Base-by-base conservation (phyloP, 2,113 vertebrate genomes). In the Pycnonotus jocosus region DNA sequence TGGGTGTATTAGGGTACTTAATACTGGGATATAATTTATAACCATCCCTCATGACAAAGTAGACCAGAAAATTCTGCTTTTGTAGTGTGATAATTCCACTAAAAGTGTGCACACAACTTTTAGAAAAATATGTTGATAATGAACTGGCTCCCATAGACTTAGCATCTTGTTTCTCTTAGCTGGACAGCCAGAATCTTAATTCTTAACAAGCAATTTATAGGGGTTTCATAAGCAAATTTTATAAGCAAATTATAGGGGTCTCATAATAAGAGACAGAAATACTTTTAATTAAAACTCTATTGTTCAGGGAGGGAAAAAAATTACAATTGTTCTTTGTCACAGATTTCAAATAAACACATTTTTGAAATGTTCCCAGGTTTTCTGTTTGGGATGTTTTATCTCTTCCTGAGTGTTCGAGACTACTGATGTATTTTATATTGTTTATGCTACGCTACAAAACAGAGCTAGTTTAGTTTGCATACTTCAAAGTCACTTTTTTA, bases 261-360 rank as follows among this genome's bases (percentile, higher is more conserved):
- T 38, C 38, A 38, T 38, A 38, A 38, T 64, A 92, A 76, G 28
- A 89, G 53, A 87, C 65, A 87, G 57, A 93, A 56, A 7, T 20
- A 61, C 13, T 48, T 50, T 6, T 85, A 92, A 96, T 91, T 95
- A 85, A 90, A 95, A 69, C 40, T 82, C 17, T 76, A 50, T 50
- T 90, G 69, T 87, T 50, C 42, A 45, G 60, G n/a, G 27, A 87
- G 24, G 15, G 20, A 61, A 89, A 71, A 79, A 71, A 78, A 78
- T 47, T 28, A 68, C n/a, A 87, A 82, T 92, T 85, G 40, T 61
- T 25, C 45, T 40, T 81, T 92, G 86, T 82, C 69, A 85, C 23
- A 50, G 31, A 84, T 91, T 90, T 91, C 44, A 96, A 89, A 87
- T 78, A 94, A 74, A 81, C 48, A 84, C 44, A 86, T 92, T 91